Percentiles rank a stretch among this genome's conserved stretches.
phyloP scores from a whole-genome alignment of 2,797 vertebrate species.

The Trachops cirrhosus region DNA sequence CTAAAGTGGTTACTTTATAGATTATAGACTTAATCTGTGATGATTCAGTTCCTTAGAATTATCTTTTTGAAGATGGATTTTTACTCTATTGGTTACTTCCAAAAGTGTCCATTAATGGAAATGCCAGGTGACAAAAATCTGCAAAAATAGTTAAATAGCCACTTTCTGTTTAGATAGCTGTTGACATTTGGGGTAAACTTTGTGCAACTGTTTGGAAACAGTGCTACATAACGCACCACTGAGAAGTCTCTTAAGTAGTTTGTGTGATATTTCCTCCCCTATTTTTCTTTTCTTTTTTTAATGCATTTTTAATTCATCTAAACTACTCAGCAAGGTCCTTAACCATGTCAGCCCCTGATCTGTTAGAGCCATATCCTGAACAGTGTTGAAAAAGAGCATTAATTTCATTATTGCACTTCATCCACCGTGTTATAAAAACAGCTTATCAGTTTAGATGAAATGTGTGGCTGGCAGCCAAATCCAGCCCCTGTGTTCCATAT shows the following conservation, averaged over 20 bases:
- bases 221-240: neutral
- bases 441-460: constrained; percentile 57
- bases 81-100: constrained; percentile 23
- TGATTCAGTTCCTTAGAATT: neutral
- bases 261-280: neutral
- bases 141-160: neutral
- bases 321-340: constrained; percentile 43
- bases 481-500: constrained; percentile 76
- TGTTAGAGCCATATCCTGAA: neutral
- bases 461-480: neutral
- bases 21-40: neutral
- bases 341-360: neutral
- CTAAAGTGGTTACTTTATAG: no score
- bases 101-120: constrained; percentile 11
- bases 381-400: neutral
- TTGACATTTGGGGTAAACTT: constrained; percentile 26
- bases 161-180: neutral
- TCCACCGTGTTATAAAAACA: constrained; percentile 73
- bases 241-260: neutral
- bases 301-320: constrained; percentile 79
- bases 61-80: constrained; percentile 11
- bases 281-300: constrained; percentile 46
- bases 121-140: constrained; percentile 21
- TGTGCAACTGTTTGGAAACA: neutral
- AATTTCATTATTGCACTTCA: constrained; percentile 20